Conservation (phyloP, 2,888 invertebrate species). For the Drosophila vallismaia region DNA sequence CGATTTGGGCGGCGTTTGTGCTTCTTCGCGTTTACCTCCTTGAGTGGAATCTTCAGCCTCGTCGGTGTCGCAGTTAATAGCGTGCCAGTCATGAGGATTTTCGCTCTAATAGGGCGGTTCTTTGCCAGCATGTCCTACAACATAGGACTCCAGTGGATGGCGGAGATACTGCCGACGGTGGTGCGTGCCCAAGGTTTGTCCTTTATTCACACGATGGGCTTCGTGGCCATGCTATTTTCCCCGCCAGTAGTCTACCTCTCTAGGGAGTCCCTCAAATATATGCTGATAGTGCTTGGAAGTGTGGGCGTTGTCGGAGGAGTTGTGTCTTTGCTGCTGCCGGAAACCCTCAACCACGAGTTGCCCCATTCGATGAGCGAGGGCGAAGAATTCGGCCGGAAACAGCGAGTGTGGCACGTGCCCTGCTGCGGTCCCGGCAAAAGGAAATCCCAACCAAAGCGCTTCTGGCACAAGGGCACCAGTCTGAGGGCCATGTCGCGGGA, state of each 20-base stretch:
- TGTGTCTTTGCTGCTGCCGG: constrained; percentile 91
- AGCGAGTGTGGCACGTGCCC: constrained; percentile 91
- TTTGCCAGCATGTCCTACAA: constrained; percentile 96
- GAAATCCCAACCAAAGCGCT: background rate
- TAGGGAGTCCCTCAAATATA: constrained; percentile 58
- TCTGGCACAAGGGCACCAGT: constrained; percentile 63
- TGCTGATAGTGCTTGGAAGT: constrained; percentile 85
- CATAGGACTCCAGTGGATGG: constrained; percentile 95
- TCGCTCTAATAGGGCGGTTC: constrained; percentile 93
- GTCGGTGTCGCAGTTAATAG: constrained; percentile 89
- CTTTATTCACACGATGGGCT: constrained; percentile 94
- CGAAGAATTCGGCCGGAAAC: constrained; percentile 91
- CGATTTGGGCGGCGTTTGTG: constrained; percentile 94
- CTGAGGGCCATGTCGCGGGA: constrained; percentile 56
- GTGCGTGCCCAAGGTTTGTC: constrained; percentile 94
- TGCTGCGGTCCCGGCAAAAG: constrained; percentile 87
- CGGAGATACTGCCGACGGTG: constrained; percentile 94
- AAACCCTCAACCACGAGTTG: constrained; percentile 92
- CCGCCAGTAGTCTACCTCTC: constrained; percentile 94
- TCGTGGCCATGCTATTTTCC: constrained; percentile 91
- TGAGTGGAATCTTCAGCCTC: constrained; percentile 92
- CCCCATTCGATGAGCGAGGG: constrained; percentile 94
- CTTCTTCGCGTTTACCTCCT: constrained; percentile 91
- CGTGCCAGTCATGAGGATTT: constrained; percentile 88
- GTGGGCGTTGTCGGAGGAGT: constrained; percentile 90